Base-by-base conservation (phyloP, 2,888 invertebrate species). In the Galerucella calmariensis region DNA sequence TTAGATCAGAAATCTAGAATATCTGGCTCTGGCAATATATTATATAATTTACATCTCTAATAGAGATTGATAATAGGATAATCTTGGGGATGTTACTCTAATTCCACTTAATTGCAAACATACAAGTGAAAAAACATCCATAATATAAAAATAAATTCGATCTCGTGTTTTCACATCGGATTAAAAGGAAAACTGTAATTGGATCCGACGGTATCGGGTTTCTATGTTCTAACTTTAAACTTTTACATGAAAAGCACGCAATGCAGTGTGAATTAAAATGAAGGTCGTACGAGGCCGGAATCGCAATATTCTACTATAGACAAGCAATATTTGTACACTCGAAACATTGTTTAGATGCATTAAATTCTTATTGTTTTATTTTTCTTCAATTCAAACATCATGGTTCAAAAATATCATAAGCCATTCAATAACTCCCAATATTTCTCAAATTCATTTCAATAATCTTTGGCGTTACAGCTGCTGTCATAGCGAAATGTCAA, bases 221-320 rank as follows among this genome's bases (percentile, higher is more conserved):
- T 74, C 73, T 75, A 71, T 65, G 72, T 65, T 44, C 70, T 73
- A 73, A 71, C 69, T 77, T 70, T 35, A 62, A 63, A 75, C 77
- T 80, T 79, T 79, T 76, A 76, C 77, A 79, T 78, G 75, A 79
- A 75, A 76, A 75, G 76, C 81, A 79, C 76, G 81, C 79, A 79
- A 78, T 74, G 67, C 62, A 62, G 62, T 69, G 73, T 72, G 72
- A 68, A 72, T 69, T 67, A 51, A 76, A 78, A 78, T 77, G 78
- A 79, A 79, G 79, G 80, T 74, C 77, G 77, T 68, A 76, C 77
- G 78, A 79, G 79, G 78, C 75, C 78, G 75, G 67, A 76, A 73
- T 77, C 59, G 67, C 74, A 79, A 77, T 76, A 79, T 70, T 66
- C 65, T 61, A 58, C 66, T 69, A n/a, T 41, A n/a, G 46, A 20